Base-by-base conservation (phyloP, 1,140 invertebrate genomes). In the Adelges cooleyi region DNA sequence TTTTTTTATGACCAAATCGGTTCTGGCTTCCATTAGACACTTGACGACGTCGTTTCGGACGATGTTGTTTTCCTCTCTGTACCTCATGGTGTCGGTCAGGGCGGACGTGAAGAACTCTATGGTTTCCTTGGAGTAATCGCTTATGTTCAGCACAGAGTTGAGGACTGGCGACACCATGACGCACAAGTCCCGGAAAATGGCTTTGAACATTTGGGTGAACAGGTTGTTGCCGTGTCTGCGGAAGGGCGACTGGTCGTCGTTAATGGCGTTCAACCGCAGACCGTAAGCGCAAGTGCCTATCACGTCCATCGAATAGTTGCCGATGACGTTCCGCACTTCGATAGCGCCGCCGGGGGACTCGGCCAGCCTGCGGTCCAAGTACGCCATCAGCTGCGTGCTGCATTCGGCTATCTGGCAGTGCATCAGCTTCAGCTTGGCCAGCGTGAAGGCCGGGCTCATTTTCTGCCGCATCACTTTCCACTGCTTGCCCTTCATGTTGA, bases 371-470 rank as follows among this genome's bases (percentile, higher is more conserved):
- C 18, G 49, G 15, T 62, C 36, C 3, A 75, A 51, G 52, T 70
- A 70, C 15, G 65, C 62, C 3, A 69, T 66, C 62, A 76, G 66
- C 51, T 71, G 68, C 13, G 69, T 56, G 18, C 50, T 53, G 13
- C 70, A 70, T 42, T 70, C 54, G 13, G 69, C 52, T 22, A 76
- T 68, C 20, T 72, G 66, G 0, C 67, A 65, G 66, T 72, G 72
- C 68, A 75, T 71, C 3, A 23, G 40, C 38, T 67, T 69, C 6
- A 70, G 46, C 71, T 84, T 85, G 4, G 79, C 79, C 0, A 80
- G 79, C 23, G 80, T 84, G 69, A 86, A 86, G 0, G 79, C 80
- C 3, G 82, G 81, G 27, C 80, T 81, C 23, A 85, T 74, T 65
- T 84, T 80, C 8, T 77, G 74, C 49, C 84, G 74, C 33, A 85